Base-by-base conservation (phyloP, 1,140 invertebrate genomes). In the Branchinecta lindahli region DNA sequence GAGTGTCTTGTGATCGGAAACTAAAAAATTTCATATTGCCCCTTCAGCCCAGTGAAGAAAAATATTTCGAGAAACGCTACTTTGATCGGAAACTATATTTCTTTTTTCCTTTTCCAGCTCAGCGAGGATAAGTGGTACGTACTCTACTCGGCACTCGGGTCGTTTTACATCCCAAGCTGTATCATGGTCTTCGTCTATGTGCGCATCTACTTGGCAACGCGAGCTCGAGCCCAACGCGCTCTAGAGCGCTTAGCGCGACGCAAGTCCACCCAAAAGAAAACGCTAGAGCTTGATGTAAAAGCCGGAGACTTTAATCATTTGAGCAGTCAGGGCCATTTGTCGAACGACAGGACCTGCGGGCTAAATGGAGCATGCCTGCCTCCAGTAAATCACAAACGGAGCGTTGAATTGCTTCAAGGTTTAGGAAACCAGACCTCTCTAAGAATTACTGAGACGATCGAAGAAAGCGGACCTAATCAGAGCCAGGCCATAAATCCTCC, bases 121-220 rank as follows among this genome's bases (percentile, higher is more conserved):
- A 94, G 90, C 72, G 89, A 94, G 75, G 94, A 96, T 80, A 86
- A 96, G 75, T 94, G 94, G 70, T 99, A 99, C 82, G 96, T 99
- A 74, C 82, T 99, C 67, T 98, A 99, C 81, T 97, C 94, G 45
- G 94, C 96, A 10, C 84, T 97, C 70, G 94, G 96, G 71, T 98
- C 94, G 73, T 99, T 99, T 84, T 97, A 98, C 82, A 92, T 99
- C 75, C 97, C 97, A 65, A 92, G 92, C 76, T 92, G 93, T 79
- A 94, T 99, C 77, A 98, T 99, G 91, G 91, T 98, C 72, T 97
- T 98, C 82, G 92, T 99, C 66, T 99, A 99, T 82, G 94, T 97
- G 77, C 85, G 93, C 78, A 99, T 99, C 82, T 99, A 98, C 81
- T 92, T 88, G 80, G 96, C 94, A 18, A 95, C 95, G 47, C 91